Percentiles rank a stretch among this genome's conserved stretches.
phyloP scores from a whole-genome alignment of 2,888 invertebrate genomes.

The Morpho helenor region DNA sequence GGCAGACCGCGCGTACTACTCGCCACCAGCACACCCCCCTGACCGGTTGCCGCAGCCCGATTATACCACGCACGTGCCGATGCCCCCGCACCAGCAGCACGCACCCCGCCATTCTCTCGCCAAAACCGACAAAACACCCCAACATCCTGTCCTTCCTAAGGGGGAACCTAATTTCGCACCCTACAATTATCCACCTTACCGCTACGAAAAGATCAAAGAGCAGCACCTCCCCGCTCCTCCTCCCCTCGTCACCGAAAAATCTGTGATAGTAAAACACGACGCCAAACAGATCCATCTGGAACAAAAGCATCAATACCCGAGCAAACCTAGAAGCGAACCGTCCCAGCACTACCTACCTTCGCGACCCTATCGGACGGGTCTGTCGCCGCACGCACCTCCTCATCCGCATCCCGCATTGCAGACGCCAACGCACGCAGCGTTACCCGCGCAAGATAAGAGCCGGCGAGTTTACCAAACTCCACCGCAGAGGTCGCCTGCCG shows the following conservation, averaged over 20 bases:
- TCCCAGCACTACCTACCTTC: slow-evolving; percentile 77
- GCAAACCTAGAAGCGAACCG: slow-evolving; percentile 78
- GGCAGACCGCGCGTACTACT: slow-evolving; percentile 49
- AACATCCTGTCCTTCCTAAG: slow-evolving; percentile 70
- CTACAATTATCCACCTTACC: slow-evolving; percentile 82
- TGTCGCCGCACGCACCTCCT: slow-evolving; percentile 77
- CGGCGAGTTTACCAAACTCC: slow-evolving; percentile 61
- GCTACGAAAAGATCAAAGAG: slow-evolving; percentile 81
- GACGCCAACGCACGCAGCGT: slow-evolving; percentile 56
- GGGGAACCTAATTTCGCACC: slow-evolving; percentile 84
- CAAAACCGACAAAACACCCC: slow-evolving; percentile 55
- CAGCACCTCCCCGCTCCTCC: slow-evolving; percentile 83
- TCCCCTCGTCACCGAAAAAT: slow-evolving; percentile 84
- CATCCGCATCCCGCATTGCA: slow-evolving; percentile 68
- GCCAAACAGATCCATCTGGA: slow-evolving; percentile 82
- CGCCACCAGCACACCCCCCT: slow-evolving; percentile 36
- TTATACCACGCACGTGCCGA: slow-evolving; percentile 46
- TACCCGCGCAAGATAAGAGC: slow-evolving; percentile 49
- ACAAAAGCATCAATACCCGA: slow-evolving; percentile 78
- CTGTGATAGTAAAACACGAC: slow-evolving; percentile 90
- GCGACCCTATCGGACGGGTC: slow-evolving; percentile 67
- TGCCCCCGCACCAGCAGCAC: slow-evolving; percentile 44
- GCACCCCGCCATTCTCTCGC: slow-evolving; percentile 49
- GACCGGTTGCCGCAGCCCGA: slow-evolving; percentile 43
- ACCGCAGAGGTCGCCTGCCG: slow-evolving; percentile 66